Percentiles rank a stretch among this genome's conserved stretches.
These are phyloP conservation scores for Geophilus truncorum DNA, from an alignment of 2,888 invertebrate genomes.

Conservation along the genomic window DNA sequence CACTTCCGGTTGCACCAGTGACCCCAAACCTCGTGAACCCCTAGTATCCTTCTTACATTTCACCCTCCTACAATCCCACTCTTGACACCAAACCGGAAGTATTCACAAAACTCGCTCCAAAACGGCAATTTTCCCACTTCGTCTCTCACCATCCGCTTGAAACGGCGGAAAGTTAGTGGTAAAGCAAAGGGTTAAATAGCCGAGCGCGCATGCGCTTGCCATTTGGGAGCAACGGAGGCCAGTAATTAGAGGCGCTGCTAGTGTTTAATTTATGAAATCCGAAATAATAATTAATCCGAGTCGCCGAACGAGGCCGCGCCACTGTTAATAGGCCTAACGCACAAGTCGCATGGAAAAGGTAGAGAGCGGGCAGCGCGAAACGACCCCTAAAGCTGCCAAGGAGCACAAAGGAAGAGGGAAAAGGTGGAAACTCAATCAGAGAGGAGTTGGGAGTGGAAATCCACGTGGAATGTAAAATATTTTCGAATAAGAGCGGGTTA, in stretches of 20 bases:
- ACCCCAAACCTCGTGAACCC: too few relatives aligned
- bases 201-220: background rate
- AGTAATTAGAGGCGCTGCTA: slow-evolving; percentile 5
- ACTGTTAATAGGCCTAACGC: background rate
- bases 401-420: background rate
- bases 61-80: too few relatives aligned
- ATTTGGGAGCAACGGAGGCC: background rate
- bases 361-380: background rate
- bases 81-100: too few relatives aligned
- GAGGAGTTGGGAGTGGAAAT: background rate
- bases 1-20: too few relatives aligned
- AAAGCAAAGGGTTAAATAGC: background rate
- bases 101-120: too few relatives aligned
- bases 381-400: background rate
- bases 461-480: slow-evolving; percentile 16
- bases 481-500: background rate
- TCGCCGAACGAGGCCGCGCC: background rate
- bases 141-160: background rate
- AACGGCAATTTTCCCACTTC: too few relatives aligned
- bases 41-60: too few relatives aligned
- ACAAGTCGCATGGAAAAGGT: background rate
- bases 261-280: background rate
- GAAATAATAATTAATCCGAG: slow-evolving; percentile 8
- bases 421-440: background rate
- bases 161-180: background rate